Evolutionary conservation across 2,888 invertebrate genomes (phyloP).

Genomic region (Teleogryllus oceanicus): DNA sequence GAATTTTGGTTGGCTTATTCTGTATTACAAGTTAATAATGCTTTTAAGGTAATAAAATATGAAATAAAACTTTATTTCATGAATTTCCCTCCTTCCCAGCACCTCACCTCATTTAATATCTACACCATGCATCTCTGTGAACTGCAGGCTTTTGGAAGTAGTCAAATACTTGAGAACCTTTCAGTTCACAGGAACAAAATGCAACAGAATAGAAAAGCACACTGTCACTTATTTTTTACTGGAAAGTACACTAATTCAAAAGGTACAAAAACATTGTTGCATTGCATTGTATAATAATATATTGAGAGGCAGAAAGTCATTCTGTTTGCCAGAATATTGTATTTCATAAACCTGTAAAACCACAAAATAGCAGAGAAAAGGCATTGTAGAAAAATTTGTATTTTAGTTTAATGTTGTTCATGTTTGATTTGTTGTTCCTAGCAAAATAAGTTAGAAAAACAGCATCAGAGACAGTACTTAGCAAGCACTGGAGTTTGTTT

Average conservation of each 20-base stretch:
- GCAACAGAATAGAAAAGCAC: neutral
- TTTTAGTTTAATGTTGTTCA: neutral
- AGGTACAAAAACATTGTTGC: neutral
- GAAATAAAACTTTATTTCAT: no score
- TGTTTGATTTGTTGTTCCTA: conserved; percentile 29
- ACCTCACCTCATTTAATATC: no score
- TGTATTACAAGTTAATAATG: no score
- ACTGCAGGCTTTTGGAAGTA: no score
- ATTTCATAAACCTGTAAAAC: conserved; percentile 12
- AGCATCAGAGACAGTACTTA: conserved; percentile 23
- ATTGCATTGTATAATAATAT: neutral
- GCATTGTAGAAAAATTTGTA: conserved; percentile 10
- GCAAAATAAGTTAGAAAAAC: conserved; percentile 35
- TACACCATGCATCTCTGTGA: no score
- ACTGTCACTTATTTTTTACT: neutral
- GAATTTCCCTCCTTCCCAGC: no score
- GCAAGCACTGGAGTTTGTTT: neutral
- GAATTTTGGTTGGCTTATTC: no score
- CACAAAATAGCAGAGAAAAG: conserved; percentile 25
- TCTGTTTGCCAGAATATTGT: conserved; percentile 18
- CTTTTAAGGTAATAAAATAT: no score
- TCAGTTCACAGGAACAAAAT: neutral
- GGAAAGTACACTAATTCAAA: neutral
- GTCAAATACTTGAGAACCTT: no score
- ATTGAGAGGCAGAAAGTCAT: neutral